Conservation (phyloP, 2,888 invertebrate genomes). For the Buathra laborator region DNA sequence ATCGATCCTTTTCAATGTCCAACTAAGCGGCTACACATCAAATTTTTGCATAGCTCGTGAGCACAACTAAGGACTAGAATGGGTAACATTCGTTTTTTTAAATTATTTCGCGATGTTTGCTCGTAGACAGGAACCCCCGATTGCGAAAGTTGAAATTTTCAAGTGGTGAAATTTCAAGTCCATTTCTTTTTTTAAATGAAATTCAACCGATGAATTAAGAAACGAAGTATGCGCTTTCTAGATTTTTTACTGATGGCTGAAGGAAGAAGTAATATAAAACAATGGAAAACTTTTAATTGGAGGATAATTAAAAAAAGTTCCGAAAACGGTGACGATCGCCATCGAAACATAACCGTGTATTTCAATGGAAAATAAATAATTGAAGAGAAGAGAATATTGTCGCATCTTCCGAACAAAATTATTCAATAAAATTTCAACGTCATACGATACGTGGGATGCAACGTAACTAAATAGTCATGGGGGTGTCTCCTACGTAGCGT, state of each 20-base stretch:
- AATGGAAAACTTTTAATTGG: too few species aligned
- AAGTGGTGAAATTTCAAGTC: background rate
- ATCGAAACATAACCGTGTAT: too few species aligned
- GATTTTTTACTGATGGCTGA: too few species aligned
- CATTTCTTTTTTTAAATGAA: background rate
- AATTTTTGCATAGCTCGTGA: constrained; percentile 49
- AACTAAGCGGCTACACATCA: constrained; percentile 66
- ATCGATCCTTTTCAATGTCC: constrained; percentile 68
- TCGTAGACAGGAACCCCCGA: background rate
- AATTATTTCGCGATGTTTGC: constrained; percentile 11
- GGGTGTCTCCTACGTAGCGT: constrained; percentile 49
- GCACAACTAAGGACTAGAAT: constrained; percentile 25
- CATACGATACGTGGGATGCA: constrained; percentile 12
- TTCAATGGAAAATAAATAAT: too few species aligned
- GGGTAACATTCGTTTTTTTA: constrained; percentile 20
- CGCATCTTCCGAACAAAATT: background rate
- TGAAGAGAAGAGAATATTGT: too few species aligned
- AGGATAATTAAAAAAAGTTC: too few species aligned
- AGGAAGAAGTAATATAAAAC: too few species aligned
- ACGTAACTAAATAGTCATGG: constrained; percentile 27
- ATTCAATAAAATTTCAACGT: constrained; percentile 4
- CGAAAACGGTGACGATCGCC: too few species aligned
- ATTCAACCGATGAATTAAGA: too few species aligned
- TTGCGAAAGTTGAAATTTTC: background rate
- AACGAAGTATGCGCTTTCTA: too few species aligned